Conservation (phyloP, 2,797 vertebrate species). For the Sebastes diploproa region DNA sequence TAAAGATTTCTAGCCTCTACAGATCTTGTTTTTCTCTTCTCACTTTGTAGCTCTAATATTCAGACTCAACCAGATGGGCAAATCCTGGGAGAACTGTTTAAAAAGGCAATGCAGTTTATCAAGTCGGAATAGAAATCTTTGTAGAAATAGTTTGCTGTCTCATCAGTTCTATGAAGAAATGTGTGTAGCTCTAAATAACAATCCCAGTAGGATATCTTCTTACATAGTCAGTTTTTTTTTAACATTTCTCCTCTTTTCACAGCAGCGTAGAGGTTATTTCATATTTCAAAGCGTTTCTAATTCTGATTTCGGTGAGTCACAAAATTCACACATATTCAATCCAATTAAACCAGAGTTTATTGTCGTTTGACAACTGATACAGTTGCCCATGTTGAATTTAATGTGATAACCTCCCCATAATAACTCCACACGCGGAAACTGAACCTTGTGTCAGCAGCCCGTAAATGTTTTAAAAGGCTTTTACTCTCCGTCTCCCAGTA, state of each 20-base stretch:
- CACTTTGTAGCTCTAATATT: not conserved
- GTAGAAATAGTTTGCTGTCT: not conserved
- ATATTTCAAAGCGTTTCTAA: not conserved
- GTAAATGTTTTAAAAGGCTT: not conserved
- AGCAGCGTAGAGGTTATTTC: not conserved
- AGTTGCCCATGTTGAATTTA: not conserved
- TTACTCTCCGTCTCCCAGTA: not conserved
- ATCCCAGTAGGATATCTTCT: not conserved
- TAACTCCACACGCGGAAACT: not conserved
- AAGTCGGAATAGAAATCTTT: not conserved
- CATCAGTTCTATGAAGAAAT: not conserved
- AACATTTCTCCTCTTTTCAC: not conserved
- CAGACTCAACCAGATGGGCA: not conserved
- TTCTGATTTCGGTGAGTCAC: not conserved
- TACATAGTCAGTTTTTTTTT: not conserved
- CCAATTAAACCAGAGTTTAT: not conserved
- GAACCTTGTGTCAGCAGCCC: conserved; percentile 6
- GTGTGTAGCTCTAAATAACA: not conserved
- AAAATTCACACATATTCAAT: not conserved
- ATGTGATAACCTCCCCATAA: not conserved
- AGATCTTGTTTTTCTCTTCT: not conserved
- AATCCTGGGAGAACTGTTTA: not conserved
- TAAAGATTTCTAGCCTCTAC: not conserved
- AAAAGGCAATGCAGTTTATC: not conserved
- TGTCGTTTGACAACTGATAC: not conserved